phyloP scores from a whole-genome alignment of 2,113 vertebrate species.

The Antechinus stuartii region DNA sequence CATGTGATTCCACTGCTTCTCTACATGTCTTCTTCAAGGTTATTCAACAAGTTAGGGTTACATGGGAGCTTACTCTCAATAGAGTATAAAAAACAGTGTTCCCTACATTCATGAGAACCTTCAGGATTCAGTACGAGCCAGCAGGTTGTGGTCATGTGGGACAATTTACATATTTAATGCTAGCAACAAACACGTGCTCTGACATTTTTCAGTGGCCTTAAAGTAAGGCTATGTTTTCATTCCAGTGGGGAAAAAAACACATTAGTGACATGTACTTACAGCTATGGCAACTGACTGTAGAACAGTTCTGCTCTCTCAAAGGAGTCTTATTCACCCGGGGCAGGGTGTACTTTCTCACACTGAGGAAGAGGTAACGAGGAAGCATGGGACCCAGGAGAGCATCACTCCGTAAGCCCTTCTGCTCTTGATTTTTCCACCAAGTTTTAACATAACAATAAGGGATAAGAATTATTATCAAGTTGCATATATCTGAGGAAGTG shows the following conservation, averaged over 20 bases:
- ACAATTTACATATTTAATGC: slow-evolving; percentile 29
- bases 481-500: background rate
- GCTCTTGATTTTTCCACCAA: background rate
- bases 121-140: background rate
- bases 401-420: background rate
- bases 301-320: slow-evolving; percentile 18
- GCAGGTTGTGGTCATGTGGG: background rate
- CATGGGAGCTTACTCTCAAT: background rate
- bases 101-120: background rate
- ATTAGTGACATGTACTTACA: slow-evolving; percentile 50
- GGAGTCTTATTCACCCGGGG: slow-evolving; percentile 33
- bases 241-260: background rate
- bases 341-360: slow-evolving; percentile 14
- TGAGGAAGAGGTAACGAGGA: background rate
- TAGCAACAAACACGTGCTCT: background rate
- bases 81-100: background rate
- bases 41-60: background rate
- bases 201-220: slow-evolving; percentile 25
- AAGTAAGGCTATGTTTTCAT: background rate
- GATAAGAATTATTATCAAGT: background rate
- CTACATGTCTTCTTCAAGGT: background rate
- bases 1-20: background rate
- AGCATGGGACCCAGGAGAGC: background rate
- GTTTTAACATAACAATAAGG: background rate
- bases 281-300: slow-evolving; percentile 65